phyloP scores from a whole-genome alignment of 2,113 vertebrate species.

The Lagopus muta region DNA sequence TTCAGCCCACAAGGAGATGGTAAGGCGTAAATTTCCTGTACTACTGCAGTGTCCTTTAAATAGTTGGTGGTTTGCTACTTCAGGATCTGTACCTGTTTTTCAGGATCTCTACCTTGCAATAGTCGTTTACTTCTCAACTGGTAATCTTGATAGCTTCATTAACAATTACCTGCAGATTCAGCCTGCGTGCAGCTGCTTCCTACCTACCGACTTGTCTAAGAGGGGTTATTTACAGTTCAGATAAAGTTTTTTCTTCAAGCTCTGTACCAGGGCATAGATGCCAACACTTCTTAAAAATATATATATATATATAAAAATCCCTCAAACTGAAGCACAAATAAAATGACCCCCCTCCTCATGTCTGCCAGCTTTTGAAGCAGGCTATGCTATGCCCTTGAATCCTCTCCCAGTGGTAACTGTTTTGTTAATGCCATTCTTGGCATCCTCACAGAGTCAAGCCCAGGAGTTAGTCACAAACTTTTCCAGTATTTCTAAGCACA shows the following conservation, averaged over 20 bases:
- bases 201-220: neutral
- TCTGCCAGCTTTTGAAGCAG: neutral
- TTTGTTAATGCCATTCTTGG: neutral
- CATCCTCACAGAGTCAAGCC: neutral
- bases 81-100: neutral
- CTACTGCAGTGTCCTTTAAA: neutral
- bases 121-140: neutral
- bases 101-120: neutral
- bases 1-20: neutral
- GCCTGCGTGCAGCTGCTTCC: neutral
- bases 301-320: rapidly evolving
- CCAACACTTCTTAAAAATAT: neutral
- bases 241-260: neutral
- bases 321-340: neutral
- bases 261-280: neutral
- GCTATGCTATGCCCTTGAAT: neutral
- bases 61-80: neutral
- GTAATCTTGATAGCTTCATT: neutral
- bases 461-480: neutral
- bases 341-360: neutral
- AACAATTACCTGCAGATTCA: neutral
- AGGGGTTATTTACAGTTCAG: neutral
- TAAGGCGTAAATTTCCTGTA: neutral
- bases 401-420: neutral
- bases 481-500: neutral